These are phyloP conservation scores for Gymnothorax javanicus DNA, from an alignment of 2,797 vertebrate genomes.

Conservation along the genomic window DNA sequence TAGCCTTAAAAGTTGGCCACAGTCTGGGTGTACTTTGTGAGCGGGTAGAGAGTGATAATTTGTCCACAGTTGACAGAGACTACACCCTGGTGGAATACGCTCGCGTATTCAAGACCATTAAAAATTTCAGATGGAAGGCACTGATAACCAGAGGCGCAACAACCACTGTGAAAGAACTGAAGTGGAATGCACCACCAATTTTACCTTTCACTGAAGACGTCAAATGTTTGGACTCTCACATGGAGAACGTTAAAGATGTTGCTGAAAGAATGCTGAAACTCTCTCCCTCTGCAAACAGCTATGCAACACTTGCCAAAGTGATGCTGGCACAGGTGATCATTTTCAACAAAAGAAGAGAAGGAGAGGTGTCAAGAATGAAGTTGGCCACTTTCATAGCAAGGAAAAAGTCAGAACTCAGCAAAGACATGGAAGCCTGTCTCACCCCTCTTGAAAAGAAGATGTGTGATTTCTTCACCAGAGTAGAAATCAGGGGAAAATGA, in stretches of 20 bases:
- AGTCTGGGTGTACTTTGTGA: slow-evolving; percentile 21
- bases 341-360: too few species aligned
- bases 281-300: too few species aligned
- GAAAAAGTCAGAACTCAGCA: too few species aligned
- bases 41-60: slow-evolving; percentile 20
- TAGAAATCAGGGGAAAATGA: too few species aligned
- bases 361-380: too few species aligned
- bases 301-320: too few species aligned
- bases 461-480: too few species aligned
- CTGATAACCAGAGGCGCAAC: slow-evolving; percentile 3
- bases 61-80: slow-evolving; percentile 13
- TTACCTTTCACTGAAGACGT: slow-evolving; percentile 19
- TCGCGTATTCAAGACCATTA: background rate
- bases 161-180: slow-evolving; percentile 11
- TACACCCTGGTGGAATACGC: slow-evolving; percentile 11
- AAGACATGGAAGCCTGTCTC: too few species aligned
- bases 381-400: too few species aligned
- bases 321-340: too few species aligned
- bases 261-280: too few species aligned
- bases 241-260: slow-evolving; percentile 3
- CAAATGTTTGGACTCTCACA: slow-evolving; percentile 1
- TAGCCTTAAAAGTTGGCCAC: slow-evolving; percentile 29
- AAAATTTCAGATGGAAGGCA: slow-evolving; percentile 18
- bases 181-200: slow-evolving; percentile 25
- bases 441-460: too few species aligned